Conservation (phyloP, 2,113 vertebrate genomes). For the Petaurus breviceps region DNA sequence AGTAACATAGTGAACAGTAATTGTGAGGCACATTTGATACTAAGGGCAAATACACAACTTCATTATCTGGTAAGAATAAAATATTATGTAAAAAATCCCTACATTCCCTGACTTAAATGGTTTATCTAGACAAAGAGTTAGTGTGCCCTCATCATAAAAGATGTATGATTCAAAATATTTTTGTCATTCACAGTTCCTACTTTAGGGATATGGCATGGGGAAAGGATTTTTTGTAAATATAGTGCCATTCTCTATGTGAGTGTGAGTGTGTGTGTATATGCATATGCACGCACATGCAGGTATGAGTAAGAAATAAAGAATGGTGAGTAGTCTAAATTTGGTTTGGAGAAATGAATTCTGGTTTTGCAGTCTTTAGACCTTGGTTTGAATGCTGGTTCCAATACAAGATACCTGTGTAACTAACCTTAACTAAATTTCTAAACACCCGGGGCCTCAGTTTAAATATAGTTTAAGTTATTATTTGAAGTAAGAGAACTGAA, state of each 20-base stretch:
- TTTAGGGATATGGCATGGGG: neutral
- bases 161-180: conserved; percentile 5
- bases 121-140: conserved; percentile 21
- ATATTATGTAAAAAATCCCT: neutral
- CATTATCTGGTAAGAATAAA: neutral
- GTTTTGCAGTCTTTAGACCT: neutral
- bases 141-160: neutral
- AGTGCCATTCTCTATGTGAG: neutral
- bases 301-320: neutral
- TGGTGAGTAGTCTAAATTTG: neutral
- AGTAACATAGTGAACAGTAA: neutral
- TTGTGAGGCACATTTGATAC: neutral
- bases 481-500: neutral
- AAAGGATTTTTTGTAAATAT: conserved; percentile 14
- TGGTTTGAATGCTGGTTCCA: neutral
- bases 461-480: neutral
- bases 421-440: neutral
- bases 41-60: conserved; percentile 4
- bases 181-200: neutral
- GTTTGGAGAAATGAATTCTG: neutral
- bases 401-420: neutral
- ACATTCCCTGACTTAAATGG: neutral
- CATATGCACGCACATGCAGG: neutral
- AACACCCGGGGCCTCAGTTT: neutral
- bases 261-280: neutral